Evolutionary conservation across 1,140 invertebrate genomes (phyloP), one percentile per base, ranked within the genome.

Genomic region (Periplaneta americana): DNA sequence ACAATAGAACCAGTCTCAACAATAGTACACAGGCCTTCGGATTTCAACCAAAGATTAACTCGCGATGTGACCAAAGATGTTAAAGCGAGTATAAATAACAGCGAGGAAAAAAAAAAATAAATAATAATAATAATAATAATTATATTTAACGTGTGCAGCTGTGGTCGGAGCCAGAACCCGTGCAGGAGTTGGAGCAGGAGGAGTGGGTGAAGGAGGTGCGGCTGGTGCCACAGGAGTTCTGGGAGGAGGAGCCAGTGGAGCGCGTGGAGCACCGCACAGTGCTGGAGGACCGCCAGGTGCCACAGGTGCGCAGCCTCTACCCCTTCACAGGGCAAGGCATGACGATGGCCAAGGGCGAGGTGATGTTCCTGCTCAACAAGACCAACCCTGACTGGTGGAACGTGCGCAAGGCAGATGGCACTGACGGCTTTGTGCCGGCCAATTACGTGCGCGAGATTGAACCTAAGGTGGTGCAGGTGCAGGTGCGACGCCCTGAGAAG

Each of bases 321-420:
- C 92, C 95, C 4, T 99, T 98, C 90, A 94, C 91, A 83, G 98
- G 97, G 0, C 96, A 98, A 86, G 97, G 96, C n/a, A 97, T 99
- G 89, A 92, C 93, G 33, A 97, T 98, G 91, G 90, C 89, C 8
- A 99, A 99, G 89, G 97, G 96, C 81, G 97, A 98, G 89, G 93
- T 95, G 5, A 96, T 99, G 95, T 95, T 98, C 85, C 89, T 99
- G 2, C 90, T 99, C 75, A 97, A 95, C 85, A 98, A 98, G 89
- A 98, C 97, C 1, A 99, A 99, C 88, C 92, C 94, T 1, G 98
- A 99, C 88, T 99, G 98, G 98, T 99, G 98, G 98, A 97, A 96
- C 85, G 96, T 99, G 8, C 90, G 97, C 18, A 98, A 98, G 89
- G 91, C 92, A 0, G 96, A 97, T 86, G 95, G 97, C 0, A 92